Conservation (phyloP, 2,113 vertebrate species). For the Camelus dromedarius region DNA sequence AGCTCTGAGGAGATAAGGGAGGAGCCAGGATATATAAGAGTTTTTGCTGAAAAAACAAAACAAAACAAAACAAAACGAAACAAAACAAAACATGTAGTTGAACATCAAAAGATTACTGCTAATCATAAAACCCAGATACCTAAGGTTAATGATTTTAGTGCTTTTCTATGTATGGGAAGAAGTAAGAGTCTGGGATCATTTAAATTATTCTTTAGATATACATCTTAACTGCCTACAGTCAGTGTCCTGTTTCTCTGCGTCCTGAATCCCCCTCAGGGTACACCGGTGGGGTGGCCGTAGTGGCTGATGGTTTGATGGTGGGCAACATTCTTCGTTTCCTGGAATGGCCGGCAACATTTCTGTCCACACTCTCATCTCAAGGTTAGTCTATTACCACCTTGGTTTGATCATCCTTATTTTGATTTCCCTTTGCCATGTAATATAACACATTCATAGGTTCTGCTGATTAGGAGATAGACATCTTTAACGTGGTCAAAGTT, state of each 20-base stretch:
- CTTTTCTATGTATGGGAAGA: background rate
- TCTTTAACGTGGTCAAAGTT: background rate
- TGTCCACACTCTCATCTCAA: background rate
- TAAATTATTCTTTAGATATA: background rate
- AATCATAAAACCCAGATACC: background rate
- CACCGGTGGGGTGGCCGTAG: fast-evolving
- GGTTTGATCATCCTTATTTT: background rate
- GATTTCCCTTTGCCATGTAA: background rate
- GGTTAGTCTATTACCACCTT: background rate
- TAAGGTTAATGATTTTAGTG: background rate
- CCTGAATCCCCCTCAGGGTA: background rate
- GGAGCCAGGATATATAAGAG: background rate
- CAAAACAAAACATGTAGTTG: background rate
- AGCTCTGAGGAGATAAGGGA: background rate
- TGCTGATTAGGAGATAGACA: background rate
- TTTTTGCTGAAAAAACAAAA: background rate
- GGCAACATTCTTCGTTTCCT: background rate
- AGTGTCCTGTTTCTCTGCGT: background rate
- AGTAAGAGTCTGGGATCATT: background rate
- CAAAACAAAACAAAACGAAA: background rate
- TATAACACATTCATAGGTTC: background rate
- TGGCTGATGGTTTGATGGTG: background rate
- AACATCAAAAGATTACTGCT: background rate
- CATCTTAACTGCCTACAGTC: background rate
- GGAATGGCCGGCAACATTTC: background rate